Percentiles rank a stretch among this genome's conserved stretches.
These are phyloP conservation scores for Archips crataeganus DNA, from an alignment of 2,888 invertebrate genomes.

Conservation along the genomic window DNA sequence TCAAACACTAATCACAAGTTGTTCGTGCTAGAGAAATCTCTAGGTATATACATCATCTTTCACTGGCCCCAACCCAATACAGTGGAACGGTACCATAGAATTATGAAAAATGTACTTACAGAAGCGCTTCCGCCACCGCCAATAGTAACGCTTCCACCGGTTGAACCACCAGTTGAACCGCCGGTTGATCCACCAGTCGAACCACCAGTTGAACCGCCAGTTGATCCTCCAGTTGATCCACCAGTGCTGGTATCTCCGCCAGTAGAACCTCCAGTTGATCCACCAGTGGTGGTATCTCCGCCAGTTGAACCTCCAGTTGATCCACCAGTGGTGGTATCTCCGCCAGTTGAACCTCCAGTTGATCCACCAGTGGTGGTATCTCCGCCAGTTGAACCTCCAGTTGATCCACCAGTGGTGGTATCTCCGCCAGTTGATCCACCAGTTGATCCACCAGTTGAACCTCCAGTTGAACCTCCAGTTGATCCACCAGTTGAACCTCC, in stretches of 20 bases:
- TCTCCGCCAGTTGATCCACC: not conserved
- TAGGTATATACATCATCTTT: too few relatives aligned
- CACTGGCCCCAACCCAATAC: not conserved
- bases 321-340: not conserved
- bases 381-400: not conserved
- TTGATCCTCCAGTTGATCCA: not conserved
- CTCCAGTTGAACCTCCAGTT: not conserved
- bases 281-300: not conserved
- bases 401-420: not conserved
- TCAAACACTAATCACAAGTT: too few relatives aligned
- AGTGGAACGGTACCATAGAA: not conserved
- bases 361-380: not conserved
- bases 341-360: not conserved
- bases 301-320: not conserved
- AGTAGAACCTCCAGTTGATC: not conserved
- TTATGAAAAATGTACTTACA: not conserved
- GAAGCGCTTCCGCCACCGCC: not conserved
- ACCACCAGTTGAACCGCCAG: not conserved
- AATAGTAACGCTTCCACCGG: not conserved
- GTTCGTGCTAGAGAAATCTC: too few relatives aligned
- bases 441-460: not conserved
- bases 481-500: not conserved
- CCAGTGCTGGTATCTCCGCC: not conserved
- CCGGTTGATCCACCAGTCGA: not conserved
- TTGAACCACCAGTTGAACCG: not conserved